Evolutionary conservation across 2,888 invertebrate species (phyloP).

Genomic region (Iphiclides podalirius): DNA sequence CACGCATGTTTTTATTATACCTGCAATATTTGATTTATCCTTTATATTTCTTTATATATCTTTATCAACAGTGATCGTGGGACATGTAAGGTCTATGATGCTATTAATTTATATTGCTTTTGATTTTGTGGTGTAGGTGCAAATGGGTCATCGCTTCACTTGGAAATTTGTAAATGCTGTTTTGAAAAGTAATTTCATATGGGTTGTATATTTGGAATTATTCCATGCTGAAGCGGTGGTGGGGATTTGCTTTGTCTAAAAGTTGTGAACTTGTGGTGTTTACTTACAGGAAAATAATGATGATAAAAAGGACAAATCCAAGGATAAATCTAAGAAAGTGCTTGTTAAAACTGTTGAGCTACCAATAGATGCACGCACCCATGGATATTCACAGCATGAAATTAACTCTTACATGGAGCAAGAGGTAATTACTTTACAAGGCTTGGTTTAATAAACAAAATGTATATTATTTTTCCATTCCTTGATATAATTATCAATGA

Average conservation of each 20-base stretch:
- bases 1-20: slow-evolving; percentile 72
- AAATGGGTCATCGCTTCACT: slow-evolving; percentile 72
- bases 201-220: slow-evolving; percentile 10
- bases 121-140: slow-evolving; percentile 51
- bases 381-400: slow-evolving; percentile 85
- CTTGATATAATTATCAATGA: too few species aligned
- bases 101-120: slow-evolving; percentile 34
- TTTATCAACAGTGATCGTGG: slow-evolving; percentile 38
- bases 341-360: slow-evolving; percentile 90
- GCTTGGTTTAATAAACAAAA: too few species aligned
- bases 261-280: slow-evolving; percentile 52
- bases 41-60: slow-evolving; percentile 43
- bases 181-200: background rate
- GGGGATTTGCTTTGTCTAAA: slow-evolving; percentile 48
- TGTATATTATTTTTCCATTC: too few species aligned
- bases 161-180: slow-evolving; percentile 38
- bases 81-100: slow-evolving; percentile 32
- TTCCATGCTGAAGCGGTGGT: slow-evolving; percentile 59
- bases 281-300: slow-evolving; percentile 75
- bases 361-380: slow-evolving; percentile 88
- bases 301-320: slow-evolving; percentile 84
- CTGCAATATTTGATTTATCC: slow-evolving; percentile 34
- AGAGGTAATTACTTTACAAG: slow-evolving; percentile 82
- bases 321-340: slow-evolving; percentile 85
- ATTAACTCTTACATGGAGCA: slow-evolving; percentile 88